Evolutionary conservation across 2,113 vertebrate species (phyloP).

Genomic region (Rhineura floridana): DNA sequence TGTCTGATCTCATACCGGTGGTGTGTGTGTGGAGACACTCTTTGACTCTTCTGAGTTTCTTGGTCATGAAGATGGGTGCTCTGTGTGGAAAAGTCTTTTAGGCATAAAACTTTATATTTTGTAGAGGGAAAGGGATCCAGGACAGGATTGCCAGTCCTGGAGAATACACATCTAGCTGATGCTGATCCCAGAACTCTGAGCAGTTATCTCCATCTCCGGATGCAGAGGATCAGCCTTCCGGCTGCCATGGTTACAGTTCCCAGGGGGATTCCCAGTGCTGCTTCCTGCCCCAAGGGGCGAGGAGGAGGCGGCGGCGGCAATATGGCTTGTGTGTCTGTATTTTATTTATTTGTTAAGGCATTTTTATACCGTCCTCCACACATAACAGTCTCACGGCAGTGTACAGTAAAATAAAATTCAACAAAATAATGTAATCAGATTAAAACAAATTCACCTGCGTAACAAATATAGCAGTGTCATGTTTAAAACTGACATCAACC

Average conservation of each 20-base stretch:
- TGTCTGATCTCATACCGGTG: too few relatives aligned
- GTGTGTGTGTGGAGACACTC: background rate
- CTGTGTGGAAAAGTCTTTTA: background rate
- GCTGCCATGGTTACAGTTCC: slow-evolving; percentile 19
- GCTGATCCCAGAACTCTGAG: background rate
- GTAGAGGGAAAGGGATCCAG: background rate
- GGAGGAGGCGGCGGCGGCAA: background rate
- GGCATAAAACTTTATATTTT: background rate
- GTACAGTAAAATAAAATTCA: too few relatives aligned
- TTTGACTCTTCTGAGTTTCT: background rate
- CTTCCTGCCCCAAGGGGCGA: background rate
- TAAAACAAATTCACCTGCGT: too few relatives aligned
- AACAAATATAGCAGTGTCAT: too few relatives aligned
- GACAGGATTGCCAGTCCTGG: background rate
- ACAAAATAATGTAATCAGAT: too few relatives aligned
- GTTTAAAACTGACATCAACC: too few relatives aligned
- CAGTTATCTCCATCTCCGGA: background rate
- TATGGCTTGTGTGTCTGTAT: background rate
- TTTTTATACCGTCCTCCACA: too few relatives aligned
- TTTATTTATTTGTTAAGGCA: too few relatives aligned
- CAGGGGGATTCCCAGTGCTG: background rate
- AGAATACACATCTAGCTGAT: background rate
- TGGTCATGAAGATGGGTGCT: background rate
- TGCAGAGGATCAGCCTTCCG: background rate
- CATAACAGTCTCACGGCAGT: too few relatives aligned